A percentile compares a stretch with the other conserved stretches of the same genome.
Evolutionary conservation across 2,888 invertebrate genomes (phyloP).

Genomic region (Panopea generosa): DNA sequence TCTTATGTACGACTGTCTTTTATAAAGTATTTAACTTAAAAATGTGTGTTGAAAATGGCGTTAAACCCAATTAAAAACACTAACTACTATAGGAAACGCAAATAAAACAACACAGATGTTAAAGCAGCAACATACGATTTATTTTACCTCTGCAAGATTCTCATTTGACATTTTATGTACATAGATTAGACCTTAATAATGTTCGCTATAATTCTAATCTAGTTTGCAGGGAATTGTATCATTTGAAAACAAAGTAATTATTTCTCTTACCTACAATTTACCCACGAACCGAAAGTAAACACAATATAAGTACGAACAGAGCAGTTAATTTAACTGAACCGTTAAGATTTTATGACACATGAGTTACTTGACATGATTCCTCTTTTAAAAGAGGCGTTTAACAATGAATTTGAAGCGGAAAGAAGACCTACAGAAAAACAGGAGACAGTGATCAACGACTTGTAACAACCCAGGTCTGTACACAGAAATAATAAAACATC

Average conservation of each 20-base stretch:
- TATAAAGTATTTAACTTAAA: no score
- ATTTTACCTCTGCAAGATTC: conserved; percentile 55
- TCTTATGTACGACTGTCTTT: no score
- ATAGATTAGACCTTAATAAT: neutral
- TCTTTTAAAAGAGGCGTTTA: no score
- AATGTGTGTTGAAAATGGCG: no score
- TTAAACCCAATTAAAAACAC: neutral
- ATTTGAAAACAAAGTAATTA: no score
- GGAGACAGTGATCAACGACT: conserved; percentile 54
- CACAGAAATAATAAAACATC: conserved; percentile 25
- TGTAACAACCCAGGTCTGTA: conserved; percentile 62
- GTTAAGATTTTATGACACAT: no score
- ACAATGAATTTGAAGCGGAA: neutral
- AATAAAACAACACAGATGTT: conserved; percentile 9
- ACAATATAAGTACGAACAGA: no score
- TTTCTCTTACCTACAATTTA: neutral
- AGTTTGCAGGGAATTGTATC: no score
- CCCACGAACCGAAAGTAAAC: conserved; percentile 3
- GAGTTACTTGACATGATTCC: no score
- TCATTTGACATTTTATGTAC: conserved; percentile 32
- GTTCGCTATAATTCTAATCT: no score
- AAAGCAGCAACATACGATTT: conserved; percentile 68
- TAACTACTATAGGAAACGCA: neutral
- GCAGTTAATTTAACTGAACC: no score
- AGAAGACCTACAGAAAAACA: conserved; percentile 23